These are phyloP conservation scores for Sylvicola cinctus DNA, from an alignment of 2,888 invertebrate genomes.

Conservation along the genomic window DNA sequence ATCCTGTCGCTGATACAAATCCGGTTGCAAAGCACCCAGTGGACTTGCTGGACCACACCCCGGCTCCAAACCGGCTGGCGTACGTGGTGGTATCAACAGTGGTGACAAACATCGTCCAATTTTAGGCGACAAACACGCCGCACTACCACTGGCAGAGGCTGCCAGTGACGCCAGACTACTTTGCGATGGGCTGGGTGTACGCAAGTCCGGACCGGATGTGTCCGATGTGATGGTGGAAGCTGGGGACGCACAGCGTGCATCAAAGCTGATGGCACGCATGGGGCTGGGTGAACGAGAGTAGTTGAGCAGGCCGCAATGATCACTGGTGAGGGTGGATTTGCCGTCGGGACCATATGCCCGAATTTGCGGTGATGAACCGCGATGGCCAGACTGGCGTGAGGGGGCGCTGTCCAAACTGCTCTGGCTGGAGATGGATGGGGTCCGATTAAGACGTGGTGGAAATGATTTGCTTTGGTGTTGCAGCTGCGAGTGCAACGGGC, in stretches of 20 bases:
- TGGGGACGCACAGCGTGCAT: constrained; percentile 44
- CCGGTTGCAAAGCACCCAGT: constrained; percentile 68
- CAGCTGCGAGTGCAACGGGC: constrained; percentile 31
- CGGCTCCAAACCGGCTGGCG: constrained; percentile 20
- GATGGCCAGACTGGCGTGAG: constrained; percentile 43
- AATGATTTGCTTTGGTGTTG: constrained; percentile 50
- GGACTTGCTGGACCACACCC: constrained; percentile 31
- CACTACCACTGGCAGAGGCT: constrained; percentile 11
- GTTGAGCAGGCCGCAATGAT: constrained; percentile 16
- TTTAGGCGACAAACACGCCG: constrained; percentile 16
- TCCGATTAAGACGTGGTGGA: constrained; percentile 48
- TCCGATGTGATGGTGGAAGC: constrained; percentile 25
- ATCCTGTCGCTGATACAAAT: constrained; percentile 63
- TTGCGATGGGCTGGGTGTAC: constrained; percentile 46
- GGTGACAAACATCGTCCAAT: constrained; percentile 49
- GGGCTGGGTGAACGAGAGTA: constrained; percentile 54
- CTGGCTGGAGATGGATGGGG: constrained; percentile 65
- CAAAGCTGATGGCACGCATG: constrained; percentile 54
- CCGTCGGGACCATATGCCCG: constrained; percentile 69
- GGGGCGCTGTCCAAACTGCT: constrained; percentile 61
- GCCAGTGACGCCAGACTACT: constrained; percentile 45
- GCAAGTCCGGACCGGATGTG: too few species aligned
- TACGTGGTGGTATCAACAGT: constrained; percentile 51
- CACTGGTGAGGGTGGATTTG: constrained; percentile 30
- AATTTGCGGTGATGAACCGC: constrained; percentile 67